These are phyloP conservation scores for Mya arenaria DNA, from an alignment of 1,140 invertebrate genomes.

Conservation along the genomic window DNA sequence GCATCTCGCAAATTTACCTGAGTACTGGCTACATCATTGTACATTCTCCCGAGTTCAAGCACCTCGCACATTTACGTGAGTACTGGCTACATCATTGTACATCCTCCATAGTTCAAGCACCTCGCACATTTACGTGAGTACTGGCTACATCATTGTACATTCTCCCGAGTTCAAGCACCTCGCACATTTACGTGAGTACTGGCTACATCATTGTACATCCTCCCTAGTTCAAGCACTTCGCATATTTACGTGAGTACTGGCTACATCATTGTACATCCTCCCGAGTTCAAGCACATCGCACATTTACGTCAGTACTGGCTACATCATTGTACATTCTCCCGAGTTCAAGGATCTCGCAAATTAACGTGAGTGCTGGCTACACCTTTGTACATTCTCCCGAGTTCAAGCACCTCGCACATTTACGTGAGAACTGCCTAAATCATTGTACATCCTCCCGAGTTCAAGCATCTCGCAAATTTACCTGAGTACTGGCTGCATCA, in stretches of 20 bases:
- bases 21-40: not conserved
- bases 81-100: not conserved
- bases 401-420: slow-evolving; percentile 17
- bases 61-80: not conserved
- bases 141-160: slow-evolving; percentile 28
- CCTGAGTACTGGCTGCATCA: not conserved
- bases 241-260: not conserved
- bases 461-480: not conserved
- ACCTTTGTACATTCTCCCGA: slow-evolving; percentile 41
- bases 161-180: slow-evolving; percentile 38
- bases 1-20: not conserved
- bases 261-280: not conserved
- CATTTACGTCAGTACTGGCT: not conserved
- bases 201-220: not conserved
- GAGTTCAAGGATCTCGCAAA: not conserved
- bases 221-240: not conserved
- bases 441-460: not conserved
- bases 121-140: not conserved
- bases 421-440: not conserved
- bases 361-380: too few relatives aligned
- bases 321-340: not conserved
- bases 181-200: slow-evolving; percentile 8
- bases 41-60: not conserved
- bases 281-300: not conserved
- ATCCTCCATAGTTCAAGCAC: not conserved